Conservation (phyloP, 2,888 invertebrate species). For the Laothoe populi region DNA sequence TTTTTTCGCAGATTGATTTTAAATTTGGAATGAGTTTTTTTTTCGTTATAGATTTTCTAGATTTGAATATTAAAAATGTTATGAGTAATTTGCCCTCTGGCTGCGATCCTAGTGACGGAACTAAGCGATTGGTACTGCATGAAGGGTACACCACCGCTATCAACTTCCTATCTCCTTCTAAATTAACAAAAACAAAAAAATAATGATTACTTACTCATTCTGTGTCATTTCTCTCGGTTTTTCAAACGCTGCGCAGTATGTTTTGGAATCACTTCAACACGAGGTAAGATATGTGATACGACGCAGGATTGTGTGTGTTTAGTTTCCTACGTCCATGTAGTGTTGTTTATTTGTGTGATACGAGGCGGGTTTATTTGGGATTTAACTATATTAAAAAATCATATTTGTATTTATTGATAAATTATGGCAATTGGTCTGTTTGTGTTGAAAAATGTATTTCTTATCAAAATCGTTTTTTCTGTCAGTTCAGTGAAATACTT, state of each 20-base stretch:
- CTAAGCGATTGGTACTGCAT: slow-evolving; percentile 66
- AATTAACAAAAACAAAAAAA: slow-evolving; percentile 65
- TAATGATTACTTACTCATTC: slow-evolving; percentile 75
- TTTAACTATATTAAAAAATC: neutral
- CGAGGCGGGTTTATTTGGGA: slow-evolving; percentile 20
- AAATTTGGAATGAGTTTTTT: too few relatives aligned
- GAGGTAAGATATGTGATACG: slow-evolving; percentile 91
- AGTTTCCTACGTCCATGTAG: slow-evolving; percentile 29
- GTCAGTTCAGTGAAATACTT: neutral
- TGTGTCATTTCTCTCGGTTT: slow-evolving; percentile 88
- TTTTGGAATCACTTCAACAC: slow-evolving; percentile 99
- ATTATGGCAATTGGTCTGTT: too few relatives aligned
- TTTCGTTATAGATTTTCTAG: neutral
- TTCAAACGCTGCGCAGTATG: slow-evolving; percentile 95
- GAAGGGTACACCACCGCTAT: slow-evolving; percentile 54
- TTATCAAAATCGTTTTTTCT: too few relatives aligned
- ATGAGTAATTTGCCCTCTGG: slow-evolving; percentile 18
- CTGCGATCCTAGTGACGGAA: slow-evolving; percentile 22
- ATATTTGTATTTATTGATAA: neutral
- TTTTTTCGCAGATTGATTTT: neutral
- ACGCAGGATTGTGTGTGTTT: slow-evolving; percentile 61
- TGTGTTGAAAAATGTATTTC: too few relatives aligned
- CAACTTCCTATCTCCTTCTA: slow-evolving; percentile 58
- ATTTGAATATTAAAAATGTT: neutral
- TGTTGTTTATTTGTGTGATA: slow-evolving; percentile 31